Percentiles rank a stretch among this genome's conserved stretches.
Conservation (phyloP, 2,888 invertebrate genomes). For the Aspidiotus destructor region DNA sequence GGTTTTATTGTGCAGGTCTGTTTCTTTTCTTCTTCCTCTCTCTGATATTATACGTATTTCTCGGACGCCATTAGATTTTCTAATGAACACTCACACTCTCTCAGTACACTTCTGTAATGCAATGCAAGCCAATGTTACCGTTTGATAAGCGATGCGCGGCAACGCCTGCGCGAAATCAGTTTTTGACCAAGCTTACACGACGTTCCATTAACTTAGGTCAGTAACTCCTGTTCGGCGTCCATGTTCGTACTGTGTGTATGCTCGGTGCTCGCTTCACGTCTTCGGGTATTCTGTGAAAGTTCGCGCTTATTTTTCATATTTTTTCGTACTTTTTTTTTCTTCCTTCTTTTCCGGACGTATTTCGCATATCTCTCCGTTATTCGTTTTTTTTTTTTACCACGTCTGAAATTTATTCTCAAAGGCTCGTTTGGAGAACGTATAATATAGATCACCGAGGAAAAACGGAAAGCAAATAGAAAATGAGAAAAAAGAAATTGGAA, state of each 20-base stretch:
- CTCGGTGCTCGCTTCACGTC: background rate
- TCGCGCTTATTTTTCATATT: constrained; percentile 1
- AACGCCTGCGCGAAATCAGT: constrained; percentile 25
- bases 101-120: background rate
- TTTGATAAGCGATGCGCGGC: constrained; percentile 31
- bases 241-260: constrained; percentile 18
- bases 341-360: background rate
- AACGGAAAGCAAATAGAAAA: too few species aligned
- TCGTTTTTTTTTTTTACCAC: background rate
- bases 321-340: background rate
- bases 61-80: too few species aligned
- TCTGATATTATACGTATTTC: too few species aligned
- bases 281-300: background rate
- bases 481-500: too few species aligned
- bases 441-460: too few species aligned
- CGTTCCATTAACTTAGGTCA: constrained; percentile 33
- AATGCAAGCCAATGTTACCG: constrained; percentile 32
- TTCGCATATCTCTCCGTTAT: background rate
- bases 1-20: too few species aligned
- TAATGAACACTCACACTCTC: too few species aligned
- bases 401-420: too few species aligned
- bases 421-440: too few species aligned
- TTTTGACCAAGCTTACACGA: constrained; percentile 32
- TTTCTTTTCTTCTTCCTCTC: too few species aligned
- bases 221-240: constrained; percentile 29